Conservation (phyloP, 2,113 vertebrate species). For the Herpailurus yagouaroundi region DNA sequence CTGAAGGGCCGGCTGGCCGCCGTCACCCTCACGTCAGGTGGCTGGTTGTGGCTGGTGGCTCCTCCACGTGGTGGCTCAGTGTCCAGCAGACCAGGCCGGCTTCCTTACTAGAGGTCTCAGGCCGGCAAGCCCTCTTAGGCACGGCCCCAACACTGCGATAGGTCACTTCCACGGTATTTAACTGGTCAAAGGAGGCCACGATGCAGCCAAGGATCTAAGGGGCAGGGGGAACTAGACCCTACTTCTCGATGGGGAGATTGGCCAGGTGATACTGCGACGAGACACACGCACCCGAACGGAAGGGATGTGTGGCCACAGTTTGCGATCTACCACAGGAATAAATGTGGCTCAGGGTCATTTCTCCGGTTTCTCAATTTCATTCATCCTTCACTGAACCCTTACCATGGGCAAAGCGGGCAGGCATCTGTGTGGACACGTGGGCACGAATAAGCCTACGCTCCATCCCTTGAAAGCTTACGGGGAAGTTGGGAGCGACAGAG, state of each 20-base stretch:
- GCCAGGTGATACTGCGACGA: neutral
- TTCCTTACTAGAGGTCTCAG: neutral
- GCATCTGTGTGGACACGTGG: neutral
- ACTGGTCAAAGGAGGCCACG: neutral
- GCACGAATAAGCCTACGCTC: too few species aligned
- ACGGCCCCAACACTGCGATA: neutral
- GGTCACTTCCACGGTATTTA: neutral
- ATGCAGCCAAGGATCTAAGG: neutral
- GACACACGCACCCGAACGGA: neutral
- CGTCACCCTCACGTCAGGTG: too few species aligned
- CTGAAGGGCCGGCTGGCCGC: neutral
- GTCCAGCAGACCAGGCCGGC: neutral
- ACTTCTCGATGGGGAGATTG: neutral
- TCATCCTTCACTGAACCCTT: neutral
- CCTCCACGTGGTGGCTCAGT: rapidly evolving
- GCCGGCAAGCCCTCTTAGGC: neutral
- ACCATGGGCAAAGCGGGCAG: neutral
- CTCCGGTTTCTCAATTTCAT: neutral
- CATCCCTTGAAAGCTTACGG: neutral
- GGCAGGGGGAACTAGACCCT: neutral
- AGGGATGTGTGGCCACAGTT: neutral
- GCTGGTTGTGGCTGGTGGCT: neutral
- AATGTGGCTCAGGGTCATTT: neutral
- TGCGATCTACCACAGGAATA: neutral
- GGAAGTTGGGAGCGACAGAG: too few species aligned